These are phyloP conservation scores for Periplaneta americana DNA, from an alignment of 1,140 invertebrate genomes.

Conservation along the genomic window DNA sequence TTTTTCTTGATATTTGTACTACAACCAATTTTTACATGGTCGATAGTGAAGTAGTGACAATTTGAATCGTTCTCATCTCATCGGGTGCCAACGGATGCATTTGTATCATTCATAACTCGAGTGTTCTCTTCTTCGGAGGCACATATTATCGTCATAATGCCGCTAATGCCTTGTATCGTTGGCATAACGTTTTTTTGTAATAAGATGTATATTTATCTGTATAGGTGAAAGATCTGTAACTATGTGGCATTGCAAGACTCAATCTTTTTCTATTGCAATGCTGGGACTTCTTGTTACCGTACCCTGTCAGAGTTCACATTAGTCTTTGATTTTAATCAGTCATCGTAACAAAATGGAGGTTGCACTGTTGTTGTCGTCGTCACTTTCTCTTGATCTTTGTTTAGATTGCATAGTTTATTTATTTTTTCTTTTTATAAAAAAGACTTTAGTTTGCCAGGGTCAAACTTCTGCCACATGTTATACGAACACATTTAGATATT, in stretches of 20 bases:
- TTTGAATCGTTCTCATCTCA: background rate
- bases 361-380: background rate
- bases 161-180: conserved; percentile 6
- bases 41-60: background rate
- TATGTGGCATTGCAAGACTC: background rate
- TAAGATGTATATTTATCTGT: background rate
- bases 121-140: background rate
- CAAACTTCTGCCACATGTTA: background rate
- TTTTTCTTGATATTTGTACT: background rate
- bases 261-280: background rate
- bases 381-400: too few relatives aligned
- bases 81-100: conserved; percentile 2
- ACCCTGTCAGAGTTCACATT: background rate
- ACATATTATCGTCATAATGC: background rate
- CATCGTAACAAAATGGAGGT: background rate
- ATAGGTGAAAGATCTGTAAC: background rate
- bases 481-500: background rate
- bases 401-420: background rate
- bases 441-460: too few relatives aligned
- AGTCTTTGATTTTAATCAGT: background rate
- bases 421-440: background rate
- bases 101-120: background rate
- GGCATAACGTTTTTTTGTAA: background rate
- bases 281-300: background rate
- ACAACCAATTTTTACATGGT: background rate